phyloP scores from a whole-genome alignment of 2,797 vertebrate species.

The Discoglossus pictus region DNA sequence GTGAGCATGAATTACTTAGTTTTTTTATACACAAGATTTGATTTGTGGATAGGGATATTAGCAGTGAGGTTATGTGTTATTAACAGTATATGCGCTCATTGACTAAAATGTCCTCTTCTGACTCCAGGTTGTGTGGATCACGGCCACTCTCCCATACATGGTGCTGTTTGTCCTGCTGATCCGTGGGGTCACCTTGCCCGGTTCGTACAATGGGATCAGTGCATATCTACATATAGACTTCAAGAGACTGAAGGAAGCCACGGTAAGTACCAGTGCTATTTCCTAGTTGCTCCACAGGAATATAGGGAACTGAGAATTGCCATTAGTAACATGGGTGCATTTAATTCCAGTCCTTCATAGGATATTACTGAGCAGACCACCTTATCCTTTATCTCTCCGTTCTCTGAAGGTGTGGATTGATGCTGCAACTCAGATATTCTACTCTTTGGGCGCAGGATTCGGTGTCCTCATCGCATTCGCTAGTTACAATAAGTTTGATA shows the following conservation, averaged over 20 bases:
- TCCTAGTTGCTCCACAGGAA: not conserved
- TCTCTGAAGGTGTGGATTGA: slow-evolving; percentile 95
- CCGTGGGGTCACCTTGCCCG: slow-evolving; percentile 89
- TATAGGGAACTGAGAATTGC: too few species aligned
- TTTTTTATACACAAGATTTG: too few species aligned
- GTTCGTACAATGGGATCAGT: slow-evolving; percentile 87
- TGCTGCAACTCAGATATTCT: slow-evolving; percentile 97
- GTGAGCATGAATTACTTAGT: too few species aligned
- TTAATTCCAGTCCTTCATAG: too few species aligned
- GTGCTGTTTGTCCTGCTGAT: slow-evolving; percentile 92
- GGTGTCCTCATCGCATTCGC: slow-evolving; percentile 96
- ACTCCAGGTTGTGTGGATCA: slow-evolving; percentile 95
- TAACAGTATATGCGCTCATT: too few species aligned
- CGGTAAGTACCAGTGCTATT: slow-evolving; percentile 74
- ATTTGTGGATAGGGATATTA: too few species aligned
- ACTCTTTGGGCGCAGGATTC: slow-evolving; percentile 95
- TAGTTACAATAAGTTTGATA: slow-evolving; percentile 98
- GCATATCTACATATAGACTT: slow-evolving; percentile 94
- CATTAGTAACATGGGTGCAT: too few species aligned
- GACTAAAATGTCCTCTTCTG: slow-evolving; percentile 45
- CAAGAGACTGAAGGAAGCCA: slow-evolving; percentile 85
- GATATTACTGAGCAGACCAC: too few species aligned
- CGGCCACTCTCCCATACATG: slow-evolving; percentile 94
- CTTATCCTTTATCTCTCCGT: not conserved
- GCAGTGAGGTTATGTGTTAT: too few species aligned